These are phyloP conservation scores for Microchrysa polita DNA, from an alignment of 2,888 invertebrate species.

Conservation along the genomic window DNA sequence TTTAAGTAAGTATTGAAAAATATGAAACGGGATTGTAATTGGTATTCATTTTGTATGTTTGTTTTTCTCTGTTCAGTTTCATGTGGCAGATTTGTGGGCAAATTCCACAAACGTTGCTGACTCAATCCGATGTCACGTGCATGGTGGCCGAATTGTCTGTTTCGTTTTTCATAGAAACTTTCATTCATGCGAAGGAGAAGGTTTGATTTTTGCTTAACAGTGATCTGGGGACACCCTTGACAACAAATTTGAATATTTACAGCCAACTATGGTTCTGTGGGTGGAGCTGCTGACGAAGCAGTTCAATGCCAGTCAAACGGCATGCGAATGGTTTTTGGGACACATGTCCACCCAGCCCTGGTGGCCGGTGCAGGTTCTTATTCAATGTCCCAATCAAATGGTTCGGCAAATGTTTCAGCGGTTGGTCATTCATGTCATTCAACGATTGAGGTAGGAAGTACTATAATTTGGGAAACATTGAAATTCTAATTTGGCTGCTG, in stretches of 20 bases:
- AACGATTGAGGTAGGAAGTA: constrained; percentile 78
- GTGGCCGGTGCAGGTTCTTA: constrained; percentile 95
- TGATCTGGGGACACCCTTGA: not conserved
- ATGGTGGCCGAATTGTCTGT: constrained; percentile 88
- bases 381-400: constrained; percentile 97
- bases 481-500: constrained; percentile 13
- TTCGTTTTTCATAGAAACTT: constrained; percentile 95
- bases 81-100: constrained; percentile 97
- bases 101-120: constrained; percentile 87
- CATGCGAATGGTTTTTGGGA: constrained; percentile 91
- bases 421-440: constrained; percentile 93
- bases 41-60: not conserved
- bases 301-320: constrained; percentile 89
- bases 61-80: constrained; percentile 70
- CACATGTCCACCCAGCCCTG: constrained; percentile 94
- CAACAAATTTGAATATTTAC: constrained; percentile 35
- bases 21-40: too few species aligned
- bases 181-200: constrained; percentile 97
- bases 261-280: constrained; percentile 97
- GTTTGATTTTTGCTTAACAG: constrained; percentile 63
- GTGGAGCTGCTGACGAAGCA: constrained; percentile 94
- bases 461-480: too few species aligned
- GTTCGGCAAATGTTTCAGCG: constrained; percentile 97
- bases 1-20: constrained; percentile 72
- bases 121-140: constrained; percentile 82